Conservation (phyloP, 2,888 invertebrate genomes). For the Allygus modestus region DNA sequence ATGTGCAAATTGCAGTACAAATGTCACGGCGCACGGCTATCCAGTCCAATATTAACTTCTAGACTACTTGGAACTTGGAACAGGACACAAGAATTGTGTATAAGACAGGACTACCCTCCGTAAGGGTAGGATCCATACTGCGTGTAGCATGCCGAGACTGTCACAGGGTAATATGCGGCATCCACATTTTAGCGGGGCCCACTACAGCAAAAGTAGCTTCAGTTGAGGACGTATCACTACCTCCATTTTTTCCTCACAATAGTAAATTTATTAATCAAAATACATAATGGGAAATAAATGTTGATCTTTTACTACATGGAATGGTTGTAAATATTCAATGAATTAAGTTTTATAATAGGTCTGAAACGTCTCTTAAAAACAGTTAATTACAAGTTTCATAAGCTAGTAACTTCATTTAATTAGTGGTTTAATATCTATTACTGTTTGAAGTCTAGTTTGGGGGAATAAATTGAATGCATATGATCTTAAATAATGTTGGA, state of each 20-base stretch:
- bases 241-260: not conserved
- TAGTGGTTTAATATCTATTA: too few species aligned
- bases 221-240: constrained; percentile 27
- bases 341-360: not conserved
- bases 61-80: not conserved
- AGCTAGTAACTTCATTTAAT: too few species aligned
- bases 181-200: constrained; percentile 49
- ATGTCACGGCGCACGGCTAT: not conserved
- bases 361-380: too few species aligned
- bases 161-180: constrained; percentile 55
- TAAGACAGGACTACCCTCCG: constrained; percentile 17
- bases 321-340: too few species aligned
- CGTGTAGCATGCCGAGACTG: constrained; percentile 57
- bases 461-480: too few species aligned
- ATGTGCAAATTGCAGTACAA: not conserved
- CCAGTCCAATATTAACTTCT: not conserved
- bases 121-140: constrained; percentile 54
- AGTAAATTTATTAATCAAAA: too few species aligned
- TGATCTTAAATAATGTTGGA: too few species aligned
- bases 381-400: too few species aligned
- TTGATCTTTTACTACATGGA: too few species aligned
- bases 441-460: too few species aligned
- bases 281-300: too few species aligned
- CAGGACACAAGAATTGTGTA: not conserved
- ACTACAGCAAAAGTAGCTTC: not conserved